Evolutionary conservation across 2,888 invertebrate genomes (phyloP).

Genomic region (Bedellia somnulentella): DNA sequence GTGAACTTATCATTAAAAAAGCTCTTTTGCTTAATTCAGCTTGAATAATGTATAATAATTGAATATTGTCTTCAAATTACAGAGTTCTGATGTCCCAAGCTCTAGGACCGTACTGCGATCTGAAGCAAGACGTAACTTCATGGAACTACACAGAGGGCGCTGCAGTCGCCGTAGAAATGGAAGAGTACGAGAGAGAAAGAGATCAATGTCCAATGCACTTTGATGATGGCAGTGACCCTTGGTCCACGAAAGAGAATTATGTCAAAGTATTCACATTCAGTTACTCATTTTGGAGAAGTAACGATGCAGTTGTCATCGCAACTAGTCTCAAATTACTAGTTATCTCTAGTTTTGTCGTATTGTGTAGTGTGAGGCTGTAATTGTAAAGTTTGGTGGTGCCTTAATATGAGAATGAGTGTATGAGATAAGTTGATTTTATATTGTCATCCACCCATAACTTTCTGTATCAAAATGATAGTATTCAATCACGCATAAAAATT

Average conservation of each 20-base stretch:
- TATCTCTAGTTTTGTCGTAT: conserved; percentile 8
- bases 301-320: conserved; percentile 16
- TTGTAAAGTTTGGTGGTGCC: too few species aligned
- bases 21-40: too few species aligned
- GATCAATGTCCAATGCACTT: conserved; percentile 98
- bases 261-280: conserved; percentile 67
- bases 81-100: conserved; percentile 73
- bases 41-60: too few species aligned
- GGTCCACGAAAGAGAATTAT: conserved; percentile 70
- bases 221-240: conserved; percentile 90
- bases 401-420: background rate
- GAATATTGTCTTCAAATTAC: conserved; percentile 12
- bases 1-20: too few species aligned
- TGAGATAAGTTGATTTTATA: too few species aligned
- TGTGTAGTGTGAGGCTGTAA: background rate
- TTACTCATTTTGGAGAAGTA: conserved; percentile 37
- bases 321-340: conserved; percentile 18
- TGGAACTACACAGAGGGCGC: conserved; percentile 91
- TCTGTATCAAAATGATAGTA: too few species aligned
- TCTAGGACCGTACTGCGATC: conserved; percentile 87
- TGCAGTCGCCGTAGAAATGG: conserved; percentile 86
- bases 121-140: conserved; percentile 87
- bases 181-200: conserved; percentile 89
- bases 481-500: too few species aligned
- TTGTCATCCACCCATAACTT: too few species aligned